Base-by-base conservation (phyloP, 2,797 vertebrate species). In the Cynodonichthys magdalenae region DNA sequence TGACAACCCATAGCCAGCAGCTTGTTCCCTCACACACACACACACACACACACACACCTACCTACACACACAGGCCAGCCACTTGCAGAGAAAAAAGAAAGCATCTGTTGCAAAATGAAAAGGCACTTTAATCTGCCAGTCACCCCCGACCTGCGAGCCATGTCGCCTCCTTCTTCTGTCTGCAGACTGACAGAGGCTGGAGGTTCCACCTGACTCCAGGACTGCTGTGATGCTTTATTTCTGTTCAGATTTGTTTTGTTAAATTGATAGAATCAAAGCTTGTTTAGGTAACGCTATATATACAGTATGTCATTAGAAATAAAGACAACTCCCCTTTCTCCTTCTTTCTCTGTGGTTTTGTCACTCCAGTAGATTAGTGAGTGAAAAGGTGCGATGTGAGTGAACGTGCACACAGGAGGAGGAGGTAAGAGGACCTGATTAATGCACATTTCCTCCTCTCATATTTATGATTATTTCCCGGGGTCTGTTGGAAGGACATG, bases 401-500 rank as follows among this genome's bases (percentile, higher is more conserved):
- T 73, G 61, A 24, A 44, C 55, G 61, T 49, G 58, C 71, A 63
- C 68, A 74, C 66, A 74, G 78, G 77, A 75, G 51, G 34, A 53
- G 59, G 57, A 60, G 56, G 69, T 71, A 73, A 77, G 69, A 81
- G 54, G 75, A 82, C 78, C 47, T 80, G 70, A 82, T 75, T 52
- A 81, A 74, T 73, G 69, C 63, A 73, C 39, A 53, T 69, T 56
- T 52, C 63, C 53, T 52, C 61, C 74, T 87, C 72, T 79, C 70
- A 74, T 75, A 86, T 87, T 86, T 80, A 80, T 83, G 72, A 67
- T 74, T 78, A 74, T 81, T 76, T 89, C 82, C 71, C 63, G 42
- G 47, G 80, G 77, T 78, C 83, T 78, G 80, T 86, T 83, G 82
- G 70, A 79, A 66, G 78, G 75, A 81, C 82, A 83, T 75, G 67